Evolutionary conservation across 92 coral and sea anemone genomes (phyloP).

Genomic region (Porites divaricata): DNA sequence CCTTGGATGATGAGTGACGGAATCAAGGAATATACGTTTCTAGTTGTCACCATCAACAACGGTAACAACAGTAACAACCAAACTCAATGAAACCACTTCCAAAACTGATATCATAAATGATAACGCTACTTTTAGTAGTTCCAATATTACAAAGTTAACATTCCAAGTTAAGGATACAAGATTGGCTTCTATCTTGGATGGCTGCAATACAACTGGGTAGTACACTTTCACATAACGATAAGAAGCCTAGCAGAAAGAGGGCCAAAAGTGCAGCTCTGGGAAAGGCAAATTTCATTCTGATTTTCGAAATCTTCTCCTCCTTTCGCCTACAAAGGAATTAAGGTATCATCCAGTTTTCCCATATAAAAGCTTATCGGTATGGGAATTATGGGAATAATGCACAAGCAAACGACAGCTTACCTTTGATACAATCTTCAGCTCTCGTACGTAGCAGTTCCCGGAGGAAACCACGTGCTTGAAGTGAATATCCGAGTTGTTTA

Average conservation of each 20-base stretch:
- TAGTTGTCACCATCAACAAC: too few species aligned
- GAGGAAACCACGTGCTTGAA: too few species aligned
- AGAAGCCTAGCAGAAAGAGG: background rate
- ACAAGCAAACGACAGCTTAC: constrained; percentile 14
- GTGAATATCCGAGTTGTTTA: too few species aligned
- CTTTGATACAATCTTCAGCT: background rate
- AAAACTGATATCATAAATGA: too few species aligned
- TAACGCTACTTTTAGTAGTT: too few species aligned
- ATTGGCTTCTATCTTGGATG: too few species aligned
- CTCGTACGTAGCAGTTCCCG: too few species aligned
- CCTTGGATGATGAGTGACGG: constrained; percentile 1
- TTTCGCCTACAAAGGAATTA: background rate
- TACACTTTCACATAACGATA: background rate
- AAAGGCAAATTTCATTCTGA: background rate
- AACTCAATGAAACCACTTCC: too few species aligned
- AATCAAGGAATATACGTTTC: background rate
- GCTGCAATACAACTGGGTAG: background rate
- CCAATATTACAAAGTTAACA: too few species aligned
- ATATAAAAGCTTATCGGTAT: constrained; percentile 12
- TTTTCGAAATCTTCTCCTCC: background rate
- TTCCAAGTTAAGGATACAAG: too few species aligned
- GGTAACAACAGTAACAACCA: too few species aligned
- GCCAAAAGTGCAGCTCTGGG: constrained; percentile 14
- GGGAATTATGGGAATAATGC: constrained; percentile 17
- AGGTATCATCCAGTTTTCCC: constrained; percentile 17